A percentile compares a stretch with the other conserved stretches of the same genome.
These are phyloP conservation scores for Stenchaetothrips biformis DNA, from an alignment of 2,888 invertebrate genomes.

Conservation along the genomic window DNA sequence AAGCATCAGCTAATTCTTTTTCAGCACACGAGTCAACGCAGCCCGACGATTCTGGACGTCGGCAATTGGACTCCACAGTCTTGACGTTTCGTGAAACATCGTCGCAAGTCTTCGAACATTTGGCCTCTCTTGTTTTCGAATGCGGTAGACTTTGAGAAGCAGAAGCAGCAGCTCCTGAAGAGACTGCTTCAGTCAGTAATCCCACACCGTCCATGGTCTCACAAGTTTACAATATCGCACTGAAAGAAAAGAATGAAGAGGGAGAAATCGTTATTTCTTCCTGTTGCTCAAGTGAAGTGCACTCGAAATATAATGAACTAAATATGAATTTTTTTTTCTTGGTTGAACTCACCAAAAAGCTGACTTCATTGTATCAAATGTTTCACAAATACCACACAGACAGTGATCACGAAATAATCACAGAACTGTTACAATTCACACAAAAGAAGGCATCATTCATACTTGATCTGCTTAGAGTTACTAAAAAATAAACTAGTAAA, in stretches of 20 bases:
- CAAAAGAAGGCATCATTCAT: no score
- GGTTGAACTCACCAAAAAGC: background rate
- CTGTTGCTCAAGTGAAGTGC: background rate
- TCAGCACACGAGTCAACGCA: background rate
- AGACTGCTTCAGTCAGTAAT: background rate
- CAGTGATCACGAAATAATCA: no score
- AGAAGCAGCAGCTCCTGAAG: background rate
- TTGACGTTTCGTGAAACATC: background rate
- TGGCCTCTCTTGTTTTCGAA: constrained; percentile 4
- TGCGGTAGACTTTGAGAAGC: constrained; percentile 2
- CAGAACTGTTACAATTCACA: no score
- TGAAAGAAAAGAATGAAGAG: no score
- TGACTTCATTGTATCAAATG: background rate
- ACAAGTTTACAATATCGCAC: no score
- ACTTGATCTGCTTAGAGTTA: no score
- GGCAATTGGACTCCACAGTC: background rate
- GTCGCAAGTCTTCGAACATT: background rate
- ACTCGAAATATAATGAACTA: no score
- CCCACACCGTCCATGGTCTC: background rate
- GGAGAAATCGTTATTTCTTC: no score
- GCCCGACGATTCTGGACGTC: background rate
- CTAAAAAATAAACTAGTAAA: no score
- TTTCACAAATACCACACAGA: no score
- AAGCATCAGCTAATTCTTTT: background rate
- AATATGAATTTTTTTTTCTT: background rate